A percentile compares a stretch with the other conserved stretches of the same genome.
Conservation (phyloP, 2,797 vertebrate genomes). For the Rhynchonycteris naso region DNA sequence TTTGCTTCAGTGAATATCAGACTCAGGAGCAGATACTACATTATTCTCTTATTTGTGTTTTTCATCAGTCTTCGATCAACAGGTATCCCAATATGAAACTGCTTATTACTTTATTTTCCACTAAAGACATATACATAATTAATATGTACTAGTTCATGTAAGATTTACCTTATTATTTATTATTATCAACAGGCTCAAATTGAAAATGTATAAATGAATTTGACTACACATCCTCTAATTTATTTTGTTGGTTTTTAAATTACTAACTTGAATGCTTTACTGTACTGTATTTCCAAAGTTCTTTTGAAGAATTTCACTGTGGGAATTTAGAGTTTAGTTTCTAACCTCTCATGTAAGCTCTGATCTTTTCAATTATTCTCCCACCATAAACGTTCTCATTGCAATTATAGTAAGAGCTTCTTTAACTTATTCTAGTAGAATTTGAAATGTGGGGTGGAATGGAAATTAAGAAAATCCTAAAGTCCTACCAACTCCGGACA, state of each 20-base stretch:
- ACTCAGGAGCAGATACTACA: not conserved
- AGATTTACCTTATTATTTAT: not conserved
- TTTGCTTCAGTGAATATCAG: slow-evolving; percentile 29
- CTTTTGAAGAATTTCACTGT: not conserved
- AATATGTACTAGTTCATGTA: not conserved
- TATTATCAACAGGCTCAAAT: slow-evolving; percentile 27
- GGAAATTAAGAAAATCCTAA: slow-evolving; percentile 19
- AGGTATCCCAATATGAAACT: not conserved
- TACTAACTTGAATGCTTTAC: not conserved
- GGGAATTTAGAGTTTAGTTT: not conserved
- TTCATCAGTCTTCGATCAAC: slow-evolving; percentile 34
- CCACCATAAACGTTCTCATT: slow-evolving; percentile 71
- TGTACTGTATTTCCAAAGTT: slow-evolving; percentile 16
- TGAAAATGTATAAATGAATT: not conserved
- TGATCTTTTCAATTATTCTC: slow-evolving; percentile 76
- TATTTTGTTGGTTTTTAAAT: not conserved
- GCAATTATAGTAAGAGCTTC: slow-evolving; percentile 71
- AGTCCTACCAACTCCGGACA: not conserved
- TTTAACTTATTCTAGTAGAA: slow-evolving; percentile 75
- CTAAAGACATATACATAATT: not conserved
- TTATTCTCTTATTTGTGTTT: slow-evolving; percentile 27
- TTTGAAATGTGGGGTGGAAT: slow-evolving; percentile 50
- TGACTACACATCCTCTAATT: not conserved
- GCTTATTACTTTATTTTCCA: slow-evolving; percentile 45
- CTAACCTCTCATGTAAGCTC: not conserved